Evolutionary conservation across 2,797 vertebrate species (phyloP).

Genomic region (Taeniopygia guttata): DNA sequence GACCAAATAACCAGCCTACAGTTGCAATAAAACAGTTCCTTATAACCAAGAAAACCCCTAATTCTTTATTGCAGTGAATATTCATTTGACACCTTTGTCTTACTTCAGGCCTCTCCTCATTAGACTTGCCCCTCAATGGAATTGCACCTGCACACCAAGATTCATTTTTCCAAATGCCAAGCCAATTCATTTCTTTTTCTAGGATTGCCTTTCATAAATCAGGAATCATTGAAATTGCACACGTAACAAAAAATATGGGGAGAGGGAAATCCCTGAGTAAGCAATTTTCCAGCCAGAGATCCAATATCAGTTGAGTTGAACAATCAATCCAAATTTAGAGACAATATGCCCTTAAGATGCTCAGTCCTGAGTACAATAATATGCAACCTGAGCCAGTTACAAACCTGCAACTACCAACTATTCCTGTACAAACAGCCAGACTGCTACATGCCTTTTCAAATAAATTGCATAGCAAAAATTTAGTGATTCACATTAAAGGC

Average conservation of each 20-base stretch:
- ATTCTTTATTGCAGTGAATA: background rate
- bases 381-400: background rate
- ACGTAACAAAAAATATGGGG: background rate
- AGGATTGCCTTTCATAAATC: background rate
- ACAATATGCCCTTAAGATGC: background rate
- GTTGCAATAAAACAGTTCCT: background rate
- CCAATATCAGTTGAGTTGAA: background rate
- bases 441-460: background rate
- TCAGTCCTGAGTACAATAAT: background rate
- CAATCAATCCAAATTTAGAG: background rate
- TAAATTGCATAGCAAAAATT: background rate
- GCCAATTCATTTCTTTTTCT: background rate
- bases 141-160: background rate
- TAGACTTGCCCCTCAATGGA: background rate
- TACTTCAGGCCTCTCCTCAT: background rate
- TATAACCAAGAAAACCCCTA: background rate
- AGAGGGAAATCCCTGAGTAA: background rate
- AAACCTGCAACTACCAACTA: background rate
- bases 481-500: background rate
- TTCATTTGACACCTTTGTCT: background rate
- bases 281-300: background rate
- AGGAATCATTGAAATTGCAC: background rate
- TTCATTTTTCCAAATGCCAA: background rate
- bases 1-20: background rate
- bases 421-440: background rate